A percentile compares a stretch with the other conserved stretches of the same genome.
phyloP scores from a whole-genome alignment of 1,140 invertebrate genomes.

The Yoshiicerus persimilis region DNA sequence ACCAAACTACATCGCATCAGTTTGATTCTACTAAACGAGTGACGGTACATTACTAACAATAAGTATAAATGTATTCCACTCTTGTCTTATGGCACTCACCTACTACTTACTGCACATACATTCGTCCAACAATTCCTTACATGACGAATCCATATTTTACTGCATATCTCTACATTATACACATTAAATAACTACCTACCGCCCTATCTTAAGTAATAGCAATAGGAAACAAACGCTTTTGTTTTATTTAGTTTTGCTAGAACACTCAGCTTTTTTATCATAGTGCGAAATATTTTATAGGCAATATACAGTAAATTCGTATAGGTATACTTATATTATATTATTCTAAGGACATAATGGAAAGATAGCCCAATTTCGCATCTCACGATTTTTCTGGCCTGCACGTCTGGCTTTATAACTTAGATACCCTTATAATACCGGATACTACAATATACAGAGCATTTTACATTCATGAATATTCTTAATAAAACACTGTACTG shows the following conservation, averaged over 20 bases:
- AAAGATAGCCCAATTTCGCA: slow-evolving; percentile 27
- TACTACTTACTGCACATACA: neutral
- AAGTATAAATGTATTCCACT: neutral
- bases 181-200: neutral
- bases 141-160: neutral
- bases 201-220: neutral
- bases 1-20: neutral
- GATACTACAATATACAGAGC: neutral
- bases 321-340: neutral
- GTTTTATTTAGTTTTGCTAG: neutral
- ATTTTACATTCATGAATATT: neutral
- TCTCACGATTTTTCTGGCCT: slow-evolving; percentile 18
- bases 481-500: neutral
- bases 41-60: neutral
- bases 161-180: neutral
- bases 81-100: neutral
- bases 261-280: neutral
- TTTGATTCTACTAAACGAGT: neutral
- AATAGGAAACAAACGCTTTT: neutral
- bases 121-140: neutral
- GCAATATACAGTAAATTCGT: neutral
- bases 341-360: neutral
- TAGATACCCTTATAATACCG: neutral
- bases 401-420: neutral
- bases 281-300: neutral